Base-by-base conservation (phyloP, 2,797 vertebrate genomes). In the Odontamblyopus lacepedii region DNA sequence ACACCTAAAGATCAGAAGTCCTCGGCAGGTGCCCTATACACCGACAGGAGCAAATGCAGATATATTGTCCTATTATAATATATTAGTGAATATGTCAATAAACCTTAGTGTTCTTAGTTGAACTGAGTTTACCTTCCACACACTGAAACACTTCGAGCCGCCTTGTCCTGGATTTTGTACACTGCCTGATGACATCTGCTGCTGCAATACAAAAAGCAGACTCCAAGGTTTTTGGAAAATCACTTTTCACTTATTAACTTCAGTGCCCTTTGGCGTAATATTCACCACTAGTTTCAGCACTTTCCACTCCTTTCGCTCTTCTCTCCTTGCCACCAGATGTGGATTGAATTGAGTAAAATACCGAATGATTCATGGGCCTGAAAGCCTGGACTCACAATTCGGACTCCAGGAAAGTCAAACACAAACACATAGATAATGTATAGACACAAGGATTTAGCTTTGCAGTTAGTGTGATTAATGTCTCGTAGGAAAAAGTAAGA, bases 271-370 rank as follows among this genome's bases (percentile, higher is more conserved):
- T 82, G 81, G 78, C 65, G 79, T 76, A 87, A 85, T 77, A 63
- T 11, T 44, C 55, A 82, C 72, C 64, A 66, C 74, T 66, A 61
- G 51, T 51, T 67, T 48, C 6, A 26, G 8, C 53, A 66, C 61
- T 76, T 41, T 26, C 59, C 51, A 66, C 63, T 67, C 56, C 71
- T 71, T 70, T 64, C 72, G 72, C 66, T 69, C 59, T 2, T 61
- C 60, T 78, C 71, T 68, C 77, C 73, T 76, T 74, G 74, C 74
- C 72, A 74, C 83, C 89, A 88, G 87, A 91, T 90, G 87, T 89
- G 83, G 62, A 85, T 67, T 74, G 71, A 87, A 85, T 79, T 57
- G 82, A 85, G 79, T 64, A 66, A 82, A 81, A 72, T 38, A 79
- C 74, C 63, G 19, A 74, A 82, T 81, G 83, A 82, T 78, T 84